These are phyloP conservation scores for Heliconius hermathena DNA, from an alignment of 1,140 invertebrate species.

Conservation along the genomic window DNA sequence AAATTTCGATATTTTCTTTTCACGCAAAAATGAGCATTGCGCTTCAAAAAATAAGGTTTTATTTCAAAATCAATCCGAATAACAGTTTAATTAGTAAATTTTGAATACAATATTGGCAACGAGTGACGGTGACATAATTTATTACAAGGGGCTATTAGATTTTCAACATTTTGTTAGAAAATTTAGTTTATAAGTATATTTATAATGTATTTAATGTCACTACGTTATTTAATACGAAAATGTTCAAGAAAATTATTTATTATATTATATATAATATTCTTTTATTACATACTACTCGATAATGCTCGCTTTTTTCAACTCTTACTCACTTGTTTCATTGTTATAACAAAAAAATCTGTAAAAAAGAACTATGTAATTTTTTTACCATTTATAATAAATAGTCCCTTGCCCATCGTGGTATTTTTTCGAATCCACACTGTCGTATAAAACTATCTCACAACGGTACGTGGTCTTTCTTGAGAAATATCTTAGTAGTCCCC, in stretches of 20 bases:
- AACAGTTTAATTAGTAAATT: slow-evolving; percentile 20
- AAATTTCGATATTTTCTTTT: neutral
- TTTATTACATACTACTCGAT: too few relatives aligned
- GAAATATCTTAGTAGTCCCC: too few relatives aligned
- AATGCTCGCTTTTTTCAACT: too few relatives aligned
- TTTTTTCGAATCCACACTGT: too few relatives aligned
- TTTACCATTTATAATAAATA: too few relatives aligned
- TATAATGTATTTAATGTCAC: neutral
- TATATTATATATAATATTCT: too few relatives aligned
- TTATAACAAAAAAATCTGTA: too few relatives aligned
- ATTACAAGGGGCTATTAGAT: slow-evolving; percentile 21
- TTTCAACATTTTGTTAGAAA: slow-evolving; percentile 14
- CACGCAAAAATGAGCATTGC: neutral
- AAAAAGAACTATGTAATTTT: too few relatives aligned
- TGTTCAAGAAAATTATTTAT: neutral
- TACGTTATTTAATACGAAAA: neutral
- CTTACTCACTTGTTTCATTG: too few relatives aligned
- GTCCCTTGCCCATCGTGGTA: too few relatives aligned
- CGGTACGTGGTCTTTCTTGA: too few relatives aligned
- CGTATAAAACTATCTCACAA: too few relatives aligned
- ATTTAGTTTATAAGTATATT: slow-evolving; percentile 11
- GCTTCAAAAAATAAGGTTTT: neutral
- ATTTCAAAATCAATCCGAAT: neutral
- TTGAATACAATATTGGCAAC: slow-evolving; percentile 21
- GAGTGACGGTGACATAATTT: slow-evolving; percentile 19